Base-by-base conservation (phyloP, 1,140 invertebrate genomes). In the Diuraphis noxia region DNA sequence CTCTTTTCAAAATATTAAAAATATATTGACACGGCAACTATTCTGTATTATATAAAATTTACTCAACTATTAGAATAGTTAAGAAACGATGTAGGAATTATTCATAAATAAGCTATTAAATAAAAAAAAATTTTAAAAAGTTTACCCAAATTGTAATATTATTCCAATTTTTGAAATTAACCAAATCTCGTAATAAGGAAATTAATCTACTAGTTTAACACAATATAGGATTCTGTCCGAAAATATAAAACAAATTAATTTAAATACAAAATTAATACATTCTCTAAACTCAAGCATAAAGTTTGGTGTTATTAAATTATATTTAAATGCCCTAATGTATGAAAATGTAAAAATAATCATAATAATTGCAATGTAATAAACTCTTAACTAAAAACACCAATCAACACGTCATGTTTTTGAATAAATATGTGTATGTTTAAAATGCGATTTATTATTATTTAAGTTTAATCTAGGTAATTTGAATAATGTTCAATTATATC, bases 91-190 rank as follows among this genome's bases (percentile, higher is more conserved):
- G 23, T 87, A 87, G 49, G 85, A 87, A 88, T 63, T 36, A 63
- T 88, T 88, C 40, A 88, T n/a, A 63, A 49, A 88, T 88, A 88
- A 63, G 46, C 36, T 88, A 88, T 34, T n/a, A 86, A 43, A 34
- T 25, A 40, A 84, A 43, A 84, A 84, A 82, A 40, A 82, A 40
- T 23, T 63, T n/a, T 40, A 88, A 63, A 88, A 88, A 88, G 36
- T 41, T 63, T 88, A 63, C 25, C 36, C 38, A 56, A 56, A 40
- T 40, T 88, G 21, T 49, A 36, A 52, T n/a, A 87, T 13, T 49
- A 40, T n/a, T 56, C 23, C 23, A 87, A 9, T 87, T 56, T 86
- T 49, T 87, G n/a, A 52, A 56, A 30, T 87, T 87, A 30, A 30
- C 23, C 10, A 40, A 38, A 30, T 56, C 13, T 56, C 30, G 49